Evolutionary conservation across 30 jellyfish, hydroid and myxozoan species (phyloP), one percentile per base, ranked within the genome.

Genomic region (Chironex yamaguchii): DNA sequence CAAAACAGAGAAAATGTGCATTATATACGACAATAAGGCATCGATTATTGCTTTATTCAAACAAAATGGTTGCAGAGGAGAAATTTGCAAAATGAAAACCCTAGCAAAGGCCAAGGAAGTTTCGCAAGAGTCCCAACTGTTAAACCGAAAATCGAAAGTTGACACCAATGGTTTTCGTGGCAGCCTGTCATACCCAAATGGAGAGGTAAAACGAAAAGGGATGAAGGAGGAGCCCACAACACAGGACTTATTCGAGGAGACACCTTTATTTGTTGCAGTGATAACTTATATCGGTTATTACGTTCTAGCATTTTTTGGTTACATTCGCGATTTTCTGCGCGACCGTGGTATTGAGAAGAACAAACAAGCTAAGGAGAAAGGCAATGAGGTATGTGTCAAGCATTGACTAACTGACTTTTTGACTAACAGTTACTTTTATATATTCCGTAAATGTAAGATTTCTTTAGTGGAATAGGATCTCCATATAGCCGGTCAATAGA

Each of bases 251-350:
- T 86, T 87, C 58, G 98, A 93, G 89, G 98, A 93, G 71, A 93
- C 98, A 48, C 98, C 98, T 28, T 82, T 93, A 20, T 63, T 93
- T 31, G 97, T 93, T 32, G 98, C 98, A 25, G 97, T 93, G 1
- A 87, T 93, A 51, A 93, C 98, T 3, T 93, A 93, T 88, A 93
- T 93, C 35, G 97, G 96, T 32, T 93, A 93, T 83, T 97, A 97
- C 28, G 84, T 93, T 32, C 71, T 93, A 62, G 98, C 88, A 29
- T 84, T 79, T 21, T 93, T 93, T 71, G 98, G 97, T 6, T 88
- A 93, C 65, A 34, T 93, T 35, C 76, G 98, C 66, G 98, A 93
- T 54, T 77, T 93, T 76, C 64, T 93, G 20, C 62, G 98, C 62
- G 68, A 67, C 27, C 67, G 85, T 68, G 92, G 96, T 2, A 42